Percentiles rank a stretch among this genome's conserved stretches.
Evolutionary conservation across 2,888 invertebrate species (phyloP).

Genomic region (Orchesella flavescens): DNA sequence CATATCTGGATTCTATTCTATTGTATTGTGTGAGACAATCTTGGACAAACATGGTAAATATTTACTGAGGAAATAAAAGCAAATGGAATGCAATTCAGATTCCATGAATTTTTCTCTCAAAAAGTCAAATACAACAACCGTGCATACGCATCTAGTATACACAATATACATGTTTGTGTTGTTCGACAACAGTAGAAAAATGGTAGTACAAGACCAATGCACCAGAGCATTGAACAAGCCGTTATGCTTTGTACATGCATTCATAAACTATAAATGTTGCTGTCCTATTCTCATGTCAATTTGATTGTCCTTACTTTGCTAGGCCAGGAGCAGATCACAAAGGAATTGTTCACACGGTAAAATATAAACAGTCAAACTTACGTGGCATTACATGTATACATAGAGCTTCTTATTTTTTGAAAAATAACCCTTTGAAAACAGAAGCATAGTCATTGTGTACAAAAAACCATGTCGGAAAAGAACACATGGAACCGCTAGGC

Average conservation of each 20-base stretch:
- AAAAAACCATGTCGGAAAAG: too few relatives aligned
- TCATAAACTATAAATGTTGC: too few relatives aligned
- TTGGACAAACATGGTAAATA: conserved; percentile 44
- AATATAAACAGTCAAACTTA: too few relatives aligned
- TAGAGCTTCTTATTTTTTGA: conserved; percentile 3
- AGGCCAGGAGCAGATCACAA: background rate
- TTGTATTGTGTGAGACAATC: background rate
- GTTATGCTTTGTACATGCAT: too few relatives aligned
- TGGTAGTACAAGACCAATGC: too few relatives aligned
- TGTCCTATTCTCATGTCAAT: conserved; percentile 1
- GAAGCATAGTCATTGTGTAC: too few relatives aligned
- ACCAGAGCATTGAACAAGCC: too few relatives aligned
- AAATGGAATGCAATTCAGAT: conserved; percentile 23
- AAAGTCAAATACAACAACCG: conserved; percentile 5
- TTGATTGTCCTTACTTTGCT: conserved; percentile 18
- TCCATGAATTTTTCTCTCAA: conserved; percentile 41
- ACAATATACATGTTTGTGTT: background rate
- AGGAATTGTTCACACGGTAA: background rate
- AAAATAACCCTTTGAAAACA: background rate
- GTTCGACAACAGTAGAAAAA: background rate
- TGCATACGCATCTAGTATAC: background rate
- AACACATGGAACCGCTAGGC: background rate
- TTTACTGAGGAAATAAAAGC: conserved; percentile 26
- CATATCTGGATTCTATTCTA: background rate
- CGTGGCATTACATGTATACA: background rate